phyloP scores from a whole-genome alignment of 2,113 vertebrate genomes.

The Lota lota region DNA sequence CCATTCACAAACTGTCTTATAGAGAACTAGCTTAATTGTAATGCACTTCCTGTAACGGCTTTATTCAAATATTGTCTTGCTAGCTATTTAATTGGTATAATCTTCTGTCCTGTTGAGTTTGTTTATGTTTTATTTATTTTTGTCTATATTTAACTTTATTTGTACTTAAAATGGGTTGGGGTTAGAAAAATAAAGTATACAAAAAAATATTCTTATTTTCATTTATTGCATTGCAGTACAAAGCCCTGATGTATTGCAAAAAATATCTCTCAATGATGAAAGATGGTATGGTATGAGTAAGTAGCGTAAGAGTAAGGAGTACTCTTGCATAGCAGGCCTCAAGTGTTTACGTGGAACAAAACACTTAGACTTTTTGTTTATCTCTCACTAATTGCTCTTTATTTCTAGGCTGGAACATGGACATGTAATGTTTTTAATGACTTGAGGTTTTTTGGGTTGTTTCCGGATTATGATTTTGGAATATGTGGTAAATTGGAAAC shows the following conservation, averaged over 20 bases:
- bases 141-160: no score
- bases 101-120: no score
- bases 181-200: no score
- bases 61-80: no score
- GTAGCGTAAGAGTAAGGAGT: background rate
- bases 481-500: conserved; percentile 4
- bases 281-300: conserved; percentile 1
- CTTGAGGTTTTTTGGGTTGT: background rate
- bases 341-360: conserved; percentile 31
- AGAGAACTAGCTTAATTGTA: no score
- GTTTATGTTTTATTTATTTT: no score
- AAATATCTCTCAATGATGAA: conserved; percentile 39
- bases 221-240: conserved; percentile 48
- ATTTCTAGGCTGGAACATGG: conserved; percentile 12
- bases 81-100: no score
- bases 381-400: conserved; percentile 23
- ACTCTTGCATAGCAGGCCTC: conserved; percentile 18
- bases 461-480: background rate
- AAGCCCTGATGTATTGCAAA: conserved; percentile 9
- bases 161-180: no score
- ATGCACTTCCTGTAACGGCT: no score
- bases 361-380: conserved; percentile 22
- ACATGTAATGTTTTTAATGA: conserved; percentile 14
- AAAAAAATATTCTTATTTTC: conserved; percentile 37
- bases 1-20: no score